A percentile compares a stretch with the other conserved stretches of the same genome.
phyloP scores from a whole-genome alignment of 2,888 invertebrate species.

The Blastobasis adustella region DNA sequence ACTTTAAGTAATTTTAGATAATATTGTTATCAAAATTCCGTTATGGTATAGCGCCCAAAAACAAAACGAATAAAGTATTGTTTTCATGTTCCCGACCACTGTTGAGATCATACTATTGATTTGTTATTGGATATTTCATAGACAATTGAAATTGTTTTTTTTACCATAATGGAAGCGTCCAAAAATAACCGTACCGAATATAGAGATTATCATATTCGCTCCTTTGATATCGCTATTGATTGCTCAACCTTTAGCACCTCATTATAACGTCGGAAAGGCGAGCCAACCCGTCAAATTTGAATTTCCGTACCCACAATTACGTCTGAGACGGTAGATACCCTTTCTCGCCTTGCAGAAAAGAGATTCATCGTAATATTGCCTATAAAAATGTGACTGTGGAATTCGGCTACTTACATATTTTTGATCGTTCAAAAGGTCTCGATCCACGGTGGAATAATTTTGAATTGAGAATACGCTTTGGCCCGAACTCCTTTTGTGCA shows the following conservation, averaged over 20 bases:
- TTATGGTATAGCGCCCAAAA: no score
- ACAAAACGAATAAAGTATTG: no score
- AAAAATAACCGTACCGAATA: constrained; percentile 7
- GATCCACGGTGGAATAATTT: constrained; percentile 63
- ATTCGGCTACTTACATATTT: constrained; percentile 73
- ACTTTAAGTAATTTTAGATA: no score
- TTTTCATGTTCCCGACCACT: no score
- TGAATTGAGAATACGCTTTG: constrained; percentile 74
- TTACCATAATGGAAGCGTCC: no score
- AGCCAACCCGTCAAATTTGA: constrained; percentile 65
- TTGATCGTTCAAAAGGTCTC: constrained; percentile 61
- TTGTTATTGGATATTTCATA: no score
- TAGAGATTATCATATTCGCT: constrained; percentile 18
- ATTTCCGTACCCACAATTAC: constrained; percentile 63
- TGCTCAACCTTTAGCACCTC: constrained; percentile 62
- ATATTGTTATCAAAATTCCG: no score
- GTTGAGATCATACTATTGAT: no score
- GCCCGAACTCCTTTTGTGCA: constrained; percentile 71
- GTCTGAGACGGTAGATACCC: constrained; percentile 27
- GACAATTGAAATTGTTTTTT: no score
- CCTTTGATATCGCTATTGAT: constrained; percentile 62
- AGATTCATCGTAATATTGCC: constrained; percentile 39
- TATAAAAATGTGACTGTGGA: constrained; percentile 64
- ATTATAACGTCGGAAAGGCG: constrained; percentile 70
- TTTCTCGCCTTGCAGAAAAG: constrained; percentile 17